Evolutionary conservation across 2,888 invertebrate species (phyloP).

Genomic region (Cinara cedri): DNA sequence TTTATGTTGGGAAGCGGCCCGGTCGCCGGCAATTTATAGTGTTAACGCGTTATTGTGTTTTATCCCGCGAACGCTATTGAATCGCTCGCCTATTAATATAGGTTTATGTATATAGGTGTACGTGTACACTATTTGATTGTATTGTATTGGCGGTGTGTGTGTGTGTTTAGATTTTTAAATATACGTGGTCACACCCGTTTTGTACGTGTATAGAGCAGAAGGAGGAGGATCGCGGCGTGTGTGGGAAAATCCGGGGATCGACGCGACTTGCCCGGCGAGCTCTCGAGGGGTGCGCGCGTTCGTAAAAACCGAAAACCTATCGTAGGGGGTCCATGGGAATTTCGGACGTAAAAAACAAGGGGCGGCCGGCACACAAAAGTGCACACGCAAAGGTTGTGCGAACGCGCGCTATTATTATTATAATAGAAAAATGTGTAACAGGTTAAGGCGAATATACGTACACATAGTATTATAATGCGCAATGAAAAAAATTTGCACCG

Average conservation of each 20-base stretch:
- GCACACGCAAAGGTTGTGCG: neutral
- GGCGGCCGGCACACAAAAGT: slow-evolving; percentile 35
- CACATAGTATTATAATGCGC: too few relatives aligned
- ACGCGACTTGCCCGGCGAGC: slow-evolving; percentile 17
- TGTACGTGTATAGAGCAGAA: neutral
- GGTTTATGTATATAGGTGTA: too few relatives aligned
- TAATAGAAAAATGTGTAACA: too few relatives aligned
- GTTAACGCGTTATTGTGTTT: neutral
- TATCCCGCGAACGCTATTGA: neutral
- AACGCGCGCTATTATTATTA: too few relatives aligned
- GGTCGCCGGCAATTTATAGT: neutral
- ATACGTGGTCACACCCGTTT: slow-evolving; percentile 4
- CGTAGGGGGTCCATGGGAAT: slow-evolving; percentile 52
- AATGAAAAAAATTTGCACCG: too few relatives aligned
- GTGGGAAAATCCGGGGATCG: slow-evolving; percentile 43
- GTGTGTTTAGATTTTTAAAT: slow-evolving; percentile 22
- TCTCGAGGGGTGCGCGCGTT: slow-evolving; percentile 34
- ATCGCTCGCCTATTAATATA: too few relatives aligned
- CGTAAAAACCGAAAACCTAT: neutral
- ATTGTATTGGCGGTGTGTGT: neutral
- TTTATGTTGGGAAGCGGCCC: neutral
- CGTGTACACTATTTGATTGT: too few relatives aligned
- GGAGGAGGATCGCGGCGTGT: slow-evolving; percentile 3
- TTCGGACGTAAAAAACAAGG: slow-evolving; percentile 47
- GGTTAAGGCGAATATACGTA: too few relatives aligned